A percentile compares a stretch with the other conserved stretches of the same genome.
These are phyloP conservation scores for Pavo muticus DNA, from an alignment of 2,113 vertebrate species.

Conservation along the genomic window DNA sequence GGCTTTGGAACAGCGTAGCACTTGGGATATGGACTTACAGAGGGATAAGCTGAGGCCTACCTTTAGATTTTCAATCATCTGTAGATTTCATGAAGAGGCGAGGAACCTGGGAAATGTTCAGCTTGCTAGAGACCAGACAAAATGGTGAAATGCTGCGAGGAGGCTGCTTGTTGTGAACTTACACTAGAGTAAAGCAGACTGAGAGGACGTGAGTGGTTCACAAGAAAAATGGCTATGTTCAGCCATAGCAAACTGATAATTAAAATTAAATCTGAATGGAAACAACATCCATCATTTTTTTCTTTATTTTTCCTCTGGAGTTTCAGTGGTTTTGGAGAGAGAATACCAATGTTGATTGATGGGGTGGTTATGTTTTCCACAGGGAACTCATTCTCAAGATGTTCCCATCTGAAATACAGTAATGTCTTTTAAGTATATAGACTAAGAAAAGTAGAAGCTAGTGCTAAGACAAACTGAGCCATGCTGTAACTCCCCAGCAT, in stretches of 20 bases:
- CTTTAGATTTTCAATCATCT: not conserved
- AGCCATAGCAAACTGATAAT: conserved; percentile 28
- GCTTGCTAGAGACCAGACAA: not conserved
- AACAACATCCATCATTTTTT: conserved; percentile 26
- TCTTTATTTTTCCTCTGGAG: conserved; percentile 15
- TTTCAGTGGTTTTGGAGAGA: not conserved
- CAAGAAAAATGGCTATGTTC: conserved; percentile 34
- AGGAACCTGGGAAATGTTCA: conserved; percentile 3
- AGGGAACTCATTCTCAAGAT: not conserved
- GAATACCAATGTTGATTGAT: not conserved
- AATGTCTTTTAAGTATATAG: not conserved
- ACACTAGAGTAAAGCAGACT: not conserved
- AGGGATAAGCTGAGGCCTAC: not conserved
- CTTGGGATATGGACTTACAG: not conserved
- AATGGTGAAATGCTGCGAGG: not conserved
- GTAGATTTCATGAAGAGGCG: not conserved
- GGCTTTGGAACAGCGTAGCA: not conserved
- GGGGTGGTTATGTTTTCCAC: not conserved
- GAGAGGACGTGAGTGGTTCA: not conserved
- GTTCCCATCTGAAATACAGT: not conserved
- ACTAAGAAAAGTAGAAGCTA: not conserved
- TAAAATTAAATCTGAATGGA: conserved; percentile 37
- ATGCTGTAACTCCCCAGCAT: not conserved
- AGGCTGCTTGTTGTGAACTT: not conserved
- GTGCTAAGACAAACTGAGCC: not conserved